phyloP scores from a whole-genome alignment of 2,888 invertebrate species.

The Andrena bicolor region DNA sequence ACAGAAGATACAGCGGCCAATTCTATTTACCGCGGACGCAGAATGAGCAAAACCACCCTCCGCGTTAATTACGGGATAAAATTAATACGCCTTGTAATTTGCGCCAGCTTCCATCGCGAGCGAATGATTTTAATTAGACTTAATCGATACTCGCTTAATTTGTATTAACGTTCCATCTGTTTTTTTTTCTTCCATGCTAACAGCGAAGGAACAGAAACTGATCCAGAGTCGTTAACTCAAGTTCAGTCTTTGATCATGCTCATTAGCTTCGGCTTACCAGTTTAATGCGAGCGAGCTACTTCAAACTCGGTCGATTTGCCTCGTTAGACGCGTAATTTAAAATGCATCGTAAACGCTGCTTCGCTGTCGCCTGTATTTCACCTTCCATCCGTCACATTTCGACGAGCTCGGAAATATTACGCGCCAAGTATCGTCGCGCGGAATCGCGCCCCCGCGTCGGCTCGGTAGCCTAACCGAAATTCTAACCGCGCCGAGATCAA shows the following conservation, averaged over 20 bases:
- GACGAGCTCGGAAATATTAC: slow-evolving; percentile 17
- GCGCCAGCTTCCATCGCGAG: slow-evolving; percentile 1
- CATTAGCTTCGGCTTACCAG: slow-evolving; percentile 51
- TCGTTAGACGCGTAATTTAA: slow-evolving; percentile 57
- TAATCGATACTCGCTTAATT: slow-evolving; percentile 21
- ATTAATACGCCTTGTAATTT: slow-evolving; percentile 22
- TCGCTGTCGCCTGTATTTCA: not conserved
- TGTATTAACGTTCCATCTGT: slow-evolving; percentile 27
- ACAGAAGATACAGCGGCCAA: not conserved
- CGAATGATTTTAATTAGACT: slow-evolving; percentile 35
- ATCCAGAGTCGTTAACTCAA: slow-evolving; percentile 41
- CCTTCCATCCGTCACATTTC: not conserved
- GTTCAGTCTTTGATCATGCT: slow-evolving; percentile 48
- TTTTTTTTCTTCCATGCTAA: slow-evolving; percentile 13
- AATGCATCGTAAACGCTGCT: slow-evolving; percentile 43
- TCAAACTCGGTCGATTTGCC: slow-evolving; percentile 46
- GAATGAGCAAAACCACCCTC: not conserved
- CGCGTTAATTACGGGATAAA: slow-evolving; percentile 22
- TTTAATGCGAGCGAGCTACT: slow-evolving; percentile 46
- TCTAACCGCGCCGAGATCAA: slow-evolving; percentile 5
- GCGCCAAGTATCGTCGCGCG: not conserved
- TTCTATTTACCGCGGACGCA: not conserved
- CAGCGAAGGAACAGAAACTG: slow-evolving; percentile 29
- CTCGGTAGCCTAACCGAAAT: no score
- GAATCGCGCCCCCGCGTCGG: not conserved